Evolutionary conservation across 2,888 invertebrate genomes (phyloP).

Genomic region (Diaprepes abbreviatus): DNA sequence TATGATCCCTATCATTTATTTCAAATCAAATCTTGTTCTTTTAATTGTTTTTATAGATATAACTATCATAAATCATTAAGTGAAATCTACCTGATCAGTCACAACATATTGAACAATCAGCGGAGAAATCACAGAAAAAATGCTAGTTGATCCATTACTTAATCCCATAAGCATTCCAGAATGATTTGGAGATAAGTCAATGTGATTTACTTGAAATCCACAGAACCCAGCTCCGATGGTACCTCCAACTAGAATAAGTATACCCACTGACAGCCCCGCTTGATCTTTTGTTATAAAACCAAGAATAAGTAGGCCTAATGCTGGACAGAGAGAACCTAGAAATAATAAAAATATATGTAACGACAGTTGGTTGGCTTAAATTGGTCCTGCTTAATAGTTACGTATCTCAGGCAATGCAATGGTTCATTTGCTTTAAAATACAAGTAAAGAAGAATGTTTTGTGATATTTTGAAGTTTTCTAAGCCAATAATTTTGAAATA

Average conservation of each 20-base stretch:
- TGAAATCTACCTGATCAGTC: conserved; percentile 72
- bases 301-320: conserved; percentile 75
- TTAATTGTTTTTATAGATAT: not conserved
- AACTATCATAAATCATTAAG: not conserved
- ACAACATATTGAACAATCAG: conserved; percentile 80
- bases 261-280: conserved; percentile 73
- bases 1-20: no score
- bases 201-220: conserved; percentile 84
- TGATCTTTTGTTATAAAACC: conserved; percentile 71
- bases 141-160: conserved; percentile 82
- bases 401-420: no score
- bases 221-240: conserved; percentile 82
- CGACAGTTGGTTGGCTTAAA: no score
- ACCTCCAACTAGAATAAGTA: conserved; percentile 81
- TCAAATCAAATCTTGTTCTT: no score
- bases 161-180: conserved; percentile 89
- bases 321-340: conserved; percentile 71
- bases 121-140: conserved; percentile 85
- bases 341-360: no score
- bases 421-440: no score
- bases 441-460: no score
- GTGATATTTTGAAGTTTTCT: no score
- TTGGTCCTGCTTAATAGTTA: no score
- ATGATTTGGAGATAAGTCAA: conserved; percentile 88
- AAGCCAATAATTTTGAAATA: no score